These are phyloP conservation scores for Pangasianodon gigas DNA, from an alignment of 2,113 vertebrate genomes.

Conservation along the genomic window DNA sequence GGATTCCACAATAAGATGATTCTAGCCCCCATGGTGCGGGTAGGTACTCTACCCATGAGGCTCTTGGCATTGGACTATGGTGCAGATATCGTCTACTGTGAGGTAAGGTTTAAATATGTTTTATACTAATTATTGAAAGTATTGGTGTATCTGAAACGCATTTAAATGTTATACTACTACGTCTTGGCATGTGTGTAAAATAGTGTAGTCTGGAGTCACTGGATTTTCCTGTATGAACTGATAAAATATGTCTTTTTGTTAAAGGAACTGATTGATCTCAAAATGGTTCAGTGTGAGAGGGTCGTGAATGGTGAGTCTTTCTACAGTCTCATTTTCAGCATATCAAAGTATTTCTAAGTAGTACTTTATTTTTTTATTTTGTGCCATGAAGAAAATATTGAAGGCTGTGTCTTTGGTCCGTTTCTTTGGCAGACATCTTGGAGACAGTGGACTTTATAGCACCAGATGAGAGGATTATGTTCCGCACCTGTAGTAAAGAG, in stretches of 20 bases:
- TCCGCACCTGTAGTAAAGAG: slow-evolving; percentile 89
- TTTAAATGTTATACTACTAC: background rate
- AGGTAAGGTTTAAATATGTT: slow-evolving; percentile 74
- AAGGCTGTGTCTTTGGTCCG: background rate
- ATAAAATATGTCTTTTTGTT: slow-evolving; percentile 44
- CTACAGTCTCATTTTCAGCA: background rate
- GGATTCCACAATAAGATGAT: slow-evolving; percentile 82
- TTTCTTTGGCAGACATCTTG: slow-evolving; percentile 77
- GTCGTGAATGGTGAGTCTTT: slow-evolving; percentile 83
- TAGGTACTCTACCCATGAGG: slow-evolving; percentile 93
- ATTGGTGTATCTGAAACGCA: background rate
- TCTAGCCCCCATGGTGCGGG: slow-evolving; percentile 93
- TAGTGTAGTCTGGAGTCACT: background rate
- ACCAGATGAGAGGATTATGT: slow-evolving; percentile 90
- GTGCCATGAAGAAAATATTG: background rate
- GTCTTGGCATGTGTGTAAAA: background rate
- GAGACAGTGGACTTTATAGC: slow-evolving; percentile 91
- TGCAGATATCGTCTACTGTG: slow-evolving; percentile 93
- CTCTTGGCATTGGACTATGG: slow-evolving; percentile 94
- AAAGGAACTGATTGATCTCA: slow-evolving; percentile 94
- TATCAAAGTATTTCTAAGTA: background rate
- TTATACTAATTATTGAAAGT: background rate
- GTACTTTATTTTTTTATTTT: background rate
- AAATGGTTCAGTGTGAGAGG: slow-evolving; percentile 91
- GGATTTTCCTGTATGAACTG: background rate